Evolutionary conservation across 2,797 vertebrate species (phyloP).

Genomic region (Valencia hispanica): DNA sequence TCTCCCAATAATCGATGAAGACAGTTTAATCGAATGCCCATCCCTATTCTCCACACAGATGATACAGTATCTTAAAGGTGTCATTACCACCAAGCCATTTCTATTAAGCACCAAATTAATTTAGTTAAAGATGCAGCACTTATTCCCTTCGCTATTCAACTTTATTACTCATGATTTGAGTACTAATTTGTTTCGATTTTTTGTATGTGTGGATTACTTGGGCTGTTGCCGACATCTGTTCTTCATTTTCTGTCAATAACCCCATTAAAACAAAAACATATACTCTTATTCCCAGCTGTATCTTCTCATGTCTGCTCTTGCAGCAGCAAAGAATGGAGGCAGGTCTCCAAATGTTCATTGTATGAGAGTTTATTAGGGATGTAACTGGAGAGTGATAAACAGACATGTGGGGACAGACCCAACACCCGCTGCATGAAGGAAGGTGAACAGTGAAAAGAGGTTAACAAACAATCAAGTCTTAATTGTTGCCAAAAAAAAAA

Average conservation of each 20-base stretch:
- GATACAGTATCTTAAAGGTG: not conserved
- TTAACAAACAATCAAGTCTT: constrained; percentile 13
- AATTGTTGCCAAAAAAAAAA: constrained; percentile 8
- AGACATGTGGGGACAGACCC: constrained; percentile 58
- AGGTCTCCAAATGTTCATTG: constrained; percentile 72
- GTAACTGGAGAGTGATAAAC: constrained; percentile 53
- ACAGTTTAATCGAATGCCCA: no score
- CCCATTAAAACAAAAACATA: not conserved
- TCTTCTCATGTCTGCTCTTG: constrained; percentile 6
- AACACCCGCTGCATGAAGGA: constrained; percentile 60
- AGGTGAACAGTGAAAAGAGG: constrained; percentile 35
- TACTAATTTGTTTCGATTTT: not conserved
- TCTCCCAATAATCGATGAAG: no score
- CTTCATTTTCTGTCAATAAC: constrained; percentile 6
- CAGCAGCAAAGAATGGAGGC: constrained; percentile 39
- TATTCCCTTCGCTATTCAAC: not conserved
- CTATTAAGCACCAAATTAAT: not conserved
- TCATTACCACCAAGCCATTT: not conserved
- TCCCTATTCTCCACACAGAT: no score
- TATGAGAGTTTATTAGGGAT: constrained; percentile 53
- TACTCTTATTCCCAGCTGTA: not conserved
- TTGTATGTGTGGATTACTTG: not conserved
- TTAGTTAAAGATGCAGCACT: not conserved
- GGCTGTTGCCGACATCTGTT: constrained; percentile 1
- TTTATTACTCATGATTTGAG: not conserved